Base-by-base conservation (phyloP, 2,888 invertebrate genomes). In the Mesorhabditis spiculigera region DNA sequence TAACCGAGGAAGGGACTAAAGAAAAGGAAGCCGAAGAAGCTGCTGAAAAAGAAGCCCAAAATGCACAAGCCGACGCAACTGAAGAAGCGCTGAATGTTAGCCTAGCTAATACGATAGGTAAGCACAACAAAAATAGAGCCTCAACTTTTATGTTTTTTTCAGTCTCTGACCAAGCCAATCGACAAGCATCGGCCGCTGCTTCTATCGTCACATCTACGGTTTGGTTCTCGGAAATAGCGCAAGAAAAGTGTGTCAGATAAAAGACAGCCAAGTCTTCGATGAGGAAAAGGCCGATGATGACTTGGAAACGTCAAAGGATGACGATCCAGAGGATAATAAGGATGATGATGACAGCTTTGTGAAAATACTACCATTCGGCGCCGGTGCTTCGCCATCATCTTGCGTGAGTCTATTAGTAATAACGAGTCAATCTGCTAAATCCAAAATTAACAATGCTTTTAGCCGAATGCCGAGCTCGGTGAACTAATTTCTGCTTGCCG, bases 401-500 rank as follows among this genome's bases (percentile, higher is more conserved):
- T 28, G 28, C 28, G 28, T 28, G 28, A 28, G 28, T 28, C 28
- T 28, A 28, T 28, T 28, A 28, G 28, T 28, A 28, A 28, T 28
- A 28, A 28, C 28, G 28, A 28, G 28, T 28, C 28, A 28, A 28
- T 28, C 28, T 28, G 28, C 28, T 28, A 28, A 28, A 28, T 28
- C 28, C 28, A 28, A 28, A 28, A 28, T 28, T 28, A 28, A 28
- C 28, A 28, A 28, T 28, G 28, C 28, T 50, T 50, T 50, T n/a
- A 50, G 58, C 8, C 58, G n/a, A 50, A n/a, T n/a, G 58, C 58
- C 58, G 58, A 50, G n/a, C n/a, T 50, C 10, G 58, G 58, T 13
- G 58, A 50, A n/a, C n/a, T 50, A n/a, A n/a, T 50, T 50, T 50
- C 58, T n/a, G 58, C 58, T 10, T 50, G 58, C 58, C 58, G 58